Base-by-base conservation (phyloP, 1,140 invertebrate species). In the Cyclina sinensis region DNA sequence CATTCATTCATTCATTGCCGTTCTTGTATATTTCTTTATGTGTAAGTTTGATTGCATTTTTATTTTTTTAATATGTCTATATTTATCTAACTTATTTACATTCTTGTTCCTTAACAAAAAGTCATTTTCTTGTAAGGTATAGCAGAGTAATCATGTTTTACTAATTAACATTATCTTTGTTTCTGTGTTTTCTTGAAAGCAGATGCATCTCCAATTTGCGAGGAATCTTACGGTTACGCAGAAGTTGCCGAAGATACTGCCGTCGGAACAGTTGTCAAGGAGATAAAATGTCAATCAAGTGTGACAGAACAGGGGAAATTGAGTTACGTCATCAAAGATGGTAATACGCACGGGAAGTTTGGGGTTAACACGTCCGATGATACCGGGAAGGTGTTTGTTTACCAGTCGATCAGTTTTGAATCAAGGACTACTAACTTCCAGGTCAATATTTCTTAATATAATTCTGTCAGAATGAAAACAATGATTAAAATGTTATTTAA, bases 381-480 rank as follows among this genome's bases (percentile, higher is more conserved):
- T n/a, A 35, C 62, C 0, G 86, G 78, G 62, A 46, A 76, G 39
- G 86, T 88, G 4, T 88, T 74, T 16, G 62, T 88, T 0, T 57
- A 73, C 32, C 86, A 88, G 48, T 48, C 68, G 18, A 88, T 88
- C 27, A 88, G 86, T 27, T 88, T 82, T 62, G 86, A 88, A 57
- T 88, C 86, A 0, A 81, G 86, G n/a, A 83, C 79, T 11, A 76
- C 12, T 18, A n/a, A 57, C 0, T 88, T 88, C 54, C 86, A 88
- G 35, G 86, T 88, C 70, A 70, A 27, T 4, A 7, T 7, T 43
- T 7, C 4, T 4, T 7, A 7, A 14, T 5, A 27, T 21, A 21
- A 21, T 21, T 27, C 7, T 35, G 35, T 7, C 35, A 73, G 35
- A 27, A 21, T 30, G 21, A 7, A 30, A n/a, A n/a, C n/a, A n/a